A percentile compares a stretch with the other conserved stretches of the same genome.
Conservation (phyloP, 2,113 vertebrate species). For the Diglossa brunneiventris region DNA sequence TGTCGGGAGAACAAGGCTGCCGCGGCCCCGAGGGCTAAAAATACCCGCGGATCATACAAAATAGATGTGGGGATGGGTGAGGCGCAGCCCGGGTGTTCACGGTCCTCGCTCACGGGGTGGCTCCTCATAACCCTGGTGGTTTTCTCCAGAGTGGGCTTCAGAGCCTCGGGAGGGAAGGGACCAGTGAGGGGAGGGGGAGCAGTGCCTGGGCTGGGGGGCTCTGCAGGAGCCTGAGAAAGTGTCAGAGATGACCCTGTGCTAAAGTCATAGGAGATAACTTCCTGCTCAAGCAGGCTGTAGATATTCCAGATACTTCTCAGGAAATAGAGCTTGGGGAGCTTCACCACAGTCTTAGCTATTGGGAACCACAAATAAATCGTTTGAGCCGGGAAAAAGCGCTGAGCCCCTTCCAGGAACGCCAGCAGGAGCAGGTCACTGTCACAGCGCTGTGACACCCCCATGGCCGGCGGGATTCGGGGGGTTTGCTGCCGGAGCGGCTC, state of each 20-base stretch:
- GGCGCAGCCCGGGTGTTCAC: background rate
- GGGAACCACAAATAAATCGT: background rate
- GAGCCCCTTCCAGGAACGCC: background rate
- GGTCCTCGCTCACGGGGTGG: background rate
- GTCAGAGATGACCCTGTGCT: background rate
- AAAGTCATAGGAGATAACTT: background rate
- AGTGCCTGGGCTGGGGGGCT: background rate
- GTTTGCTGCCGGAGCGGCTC: background rate
- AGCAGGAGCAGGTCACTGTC: background rate
- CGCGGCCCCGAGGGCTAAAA: background rate
- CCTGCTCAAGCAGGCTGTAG: background rate
- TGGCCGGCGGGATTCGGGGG: fast-evolving
- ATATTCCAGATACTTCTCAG: background rate
- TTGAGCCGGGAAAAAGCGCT: background rate
- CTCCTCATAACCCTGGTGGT: background rate
- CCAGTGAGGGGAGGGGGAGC: background rate
- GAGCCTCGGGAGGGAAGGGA: background rate
- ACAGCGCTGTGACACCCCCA: fast-evolving
- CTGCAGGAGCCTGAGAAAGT: fast-evolving
- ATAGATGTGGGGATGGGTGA: background rate
- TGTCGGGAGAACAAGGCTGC: conserved; percentile 16
- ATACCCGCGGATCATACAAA: background rate
- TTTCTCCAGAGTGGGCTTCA: background rate
- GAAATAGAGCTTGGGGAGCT: fast-evolving
- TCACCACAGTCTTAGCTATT: fast-evolving